Evolutionary conservation across 1,140 invertebrate species (phyloP).

Genomic region (Lucilia cuprina): DNA sequence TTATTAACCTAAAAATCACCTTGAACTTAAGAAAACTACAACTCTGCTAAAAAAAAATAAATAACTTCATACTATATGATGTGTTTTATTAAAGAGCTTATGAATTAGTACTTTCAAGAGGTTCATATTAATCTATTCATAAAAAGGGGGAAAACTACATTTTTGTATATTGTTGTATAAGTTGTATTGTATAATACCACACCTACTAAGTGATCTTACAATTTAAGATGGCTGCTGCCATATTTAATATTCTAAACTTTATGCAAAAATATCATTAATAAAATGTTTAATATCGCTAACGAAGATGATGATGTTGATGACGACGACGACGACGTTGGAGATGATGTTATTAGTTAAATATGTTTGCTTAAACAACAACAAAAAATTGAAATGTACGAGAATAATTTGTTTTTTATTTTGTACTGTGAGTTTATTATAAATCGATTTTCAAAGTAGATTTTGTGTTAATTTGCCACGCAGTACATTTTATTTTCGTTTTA

Average conservation of each 20-base stretch:
- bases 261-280: background rate
- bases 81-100: background rate
- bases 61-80: no score
- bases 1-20: background rate
- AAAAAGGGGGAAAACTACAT: background rate
- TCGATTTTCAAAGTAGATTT: background rate
- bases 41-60: background rate
- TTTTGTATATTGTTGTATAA: background rate
- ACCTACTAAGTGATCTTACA: slow-evolving; percentile 2
- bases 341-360: background rate
- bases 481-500: background rate
- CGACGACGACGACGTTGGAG: background rate
- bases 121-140: background rate
- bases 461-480: slow-evolving; percentile 10
- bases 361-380: background rate
- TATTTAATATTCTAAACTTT: background rate
- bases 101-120: background rate
- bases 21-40: background rate
- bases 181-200: slow-evolving; percentile 16
- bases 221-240: slow-evolving; percentile 22
- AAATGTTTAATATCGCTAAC: background rate
- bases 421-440: background rate
- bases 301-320: background rate
- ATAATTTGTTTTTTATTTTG: background rate
- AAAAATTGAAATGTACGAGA: background rate